Base-by-base conservation (phyloP, 1,140 invertebrate genomes). In the Galleria mellonella region DNA sequence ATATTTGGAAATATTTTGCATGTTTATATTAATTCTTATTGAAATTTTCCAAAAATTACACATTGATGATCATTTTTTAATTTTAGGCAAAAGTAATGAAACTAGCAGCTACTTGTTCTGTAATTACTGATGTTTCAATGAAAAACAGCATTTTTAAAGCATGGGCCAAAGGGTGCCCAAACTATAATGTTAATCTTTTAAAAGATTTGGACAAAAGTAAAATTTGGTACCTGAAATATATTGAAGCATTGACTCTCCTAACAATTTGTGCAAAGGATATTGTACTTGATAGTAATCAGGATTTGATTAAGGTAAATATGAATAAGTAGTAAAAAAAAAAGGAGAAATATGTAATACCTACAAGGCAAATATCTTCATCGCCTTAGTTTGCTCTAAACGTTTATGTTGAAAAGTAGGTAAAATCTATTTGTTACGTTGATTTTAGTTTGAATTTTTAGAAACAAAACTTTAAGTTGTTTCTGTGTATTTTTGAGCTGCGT, bases 31-130 rank as follows among this genome's bases (percentile, higher is more conserved):
- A 23, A 2, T 23, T 23, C 17, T 23, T 23, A 23, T 23, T 23
- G 6, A 23, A 23, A 23, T 23, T 3, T 23, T 23, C 6, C 2
- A 3, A 23, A 23, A 23, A 3, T 23, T n/a, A n/a, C n/a, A n/a
- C n/a, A n/a, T n/a, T n/a, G n/a, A n/a, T n/a, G n/a, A n/a, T n/a
- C n/a, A n/a, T 28, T 28, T 44, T 30, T 46, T 30, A 37, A 31
- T 75, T 74, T 35, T 54, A 82, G 77, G 65, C 65, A 33, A 57
- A 71, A 53, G 23, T 51, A 14, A 65, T 72, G 14, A 48, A 58
- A 30, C 13, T 75, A 4, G 40, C 56, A 9, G 49, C 64, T 15
- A 72, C 72, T 14, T 77, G 64, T 44, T 38, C 44, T 11, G 62
- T 52, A 1, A 47, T 52, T 33, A 33, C 43, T 13, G 33, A 46